Conservation (phyloP, 2,797 vertebrate species). For the Microctenopoma lineatum region DNA sequence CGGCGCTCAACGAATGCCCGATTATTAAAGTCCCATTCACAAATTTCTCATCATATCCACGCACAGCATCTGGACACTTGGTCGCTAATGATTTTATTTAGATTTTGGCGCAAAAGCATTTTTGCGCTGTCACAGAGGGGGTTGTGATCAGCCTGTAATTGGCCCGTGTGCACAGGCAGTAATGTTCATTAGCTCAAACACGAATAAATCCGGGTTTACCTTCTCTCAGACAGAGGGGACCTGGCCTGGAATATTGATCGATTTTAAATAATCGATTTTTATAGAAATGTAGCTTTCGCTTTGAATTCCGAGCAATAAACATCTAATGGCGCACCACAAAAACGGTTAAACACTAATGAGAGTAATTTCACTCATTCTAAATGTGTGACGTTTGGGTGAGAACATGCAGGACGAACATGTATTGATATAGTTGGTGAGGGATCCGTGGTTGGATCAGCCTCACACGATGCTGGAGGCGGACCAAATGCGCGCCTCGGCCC, state of each 20-base stretch:
- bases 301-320: background rate
- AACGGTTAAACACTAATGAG: no score
- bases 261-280: constrained; percentile 22
- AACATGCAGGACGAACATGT: constrained; percentile 14
- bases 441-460: constrained; percentile 60
- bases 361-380: background rate
- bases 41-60: constrained; percentile 83
- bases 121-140: constrained; percentile 23
- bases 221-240: constrained; percentile 17
- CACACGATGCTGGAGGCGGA: constrained; percentile 61
- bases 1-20: constrained; percentile 87
- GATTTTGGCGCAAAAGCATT: constrained; percentile 40
- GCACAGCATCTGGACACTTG: constrained; percentile 46
- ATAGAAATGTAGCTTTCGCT: background rate
- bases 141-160: constrained; percentile 41
- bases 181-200: constrained; percentile 36
- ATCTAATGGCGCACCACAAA: background rate
- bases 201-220: constrained; percentile 30
- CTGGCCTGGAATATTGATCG: constrained; percentile 10
- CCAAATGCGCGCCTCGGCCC: constrained; percentile 63
- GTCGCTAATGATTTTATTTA: constrained; percentile 59
- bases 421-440: constrained; percentile 33
- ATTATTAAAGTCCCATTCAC: constrained; percentile 91
- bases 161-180: constrained; percentile 25
- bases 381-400: background rate